Evolutionary conservation across 2,797 vertebrate species (phyloP).

Genomic region (Molothrus aeneus): DNA sequence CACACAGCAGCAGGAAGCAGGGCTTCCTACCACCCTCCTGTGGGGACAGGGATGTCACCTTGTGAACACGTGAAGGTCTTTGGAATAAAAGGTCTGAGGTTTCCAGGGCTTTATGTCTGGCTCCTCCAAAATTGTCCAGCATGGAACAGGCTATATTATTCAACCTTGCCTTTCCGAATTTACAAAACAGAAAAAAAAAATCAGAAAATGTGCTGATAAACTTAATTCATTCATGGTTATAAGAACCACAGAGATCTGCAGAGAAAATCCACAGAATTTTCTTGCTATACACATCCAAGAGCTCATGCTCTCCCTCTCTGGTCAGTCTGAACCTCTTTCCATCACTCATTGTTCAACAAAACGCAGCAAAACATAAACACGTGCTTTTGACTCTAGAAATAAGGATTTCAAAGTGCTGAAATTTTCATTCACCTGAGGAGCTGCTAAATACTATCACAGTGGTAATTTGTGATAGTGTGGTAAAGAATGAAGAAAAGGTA

Average conservation of each 20-base stretch:
- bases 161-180: not conserved
- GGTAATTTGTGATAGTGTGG: slow-evolving; percentile 5
- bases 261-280: not conserved
- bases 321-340: not conserved
- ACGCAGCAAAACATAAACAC: not conserved
- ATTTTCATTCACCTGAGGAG: slow-evolving; percentile 15
- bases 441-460: slow-evolving; percentile 19
- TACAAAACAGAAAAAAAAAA: not conserved
- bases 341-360: not conserved
- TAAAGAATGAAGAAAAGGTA: slow-evolving; percentile 42
- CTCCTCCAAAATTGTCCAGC: not conserved
- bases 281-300: not conserved
- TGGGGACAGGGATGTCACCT: not conserved
- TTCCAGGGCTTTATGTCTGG: not conserved
- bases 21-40: not conserved
- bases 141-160: not conserved
- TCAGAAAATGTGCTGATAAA: not conserved
- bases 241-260: not conserved
- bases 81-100: not conserved
- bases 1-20: not conserved
- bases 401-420: not conserved
- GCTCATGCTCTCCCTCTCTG: not conserved
- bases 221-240: not conserved
- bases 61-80: not conserved
- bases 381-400: not conserved